Base-by-base conservation (phyloP, 1,140 invertebrate genomes). In the Platyscapa corneri region DNA sequence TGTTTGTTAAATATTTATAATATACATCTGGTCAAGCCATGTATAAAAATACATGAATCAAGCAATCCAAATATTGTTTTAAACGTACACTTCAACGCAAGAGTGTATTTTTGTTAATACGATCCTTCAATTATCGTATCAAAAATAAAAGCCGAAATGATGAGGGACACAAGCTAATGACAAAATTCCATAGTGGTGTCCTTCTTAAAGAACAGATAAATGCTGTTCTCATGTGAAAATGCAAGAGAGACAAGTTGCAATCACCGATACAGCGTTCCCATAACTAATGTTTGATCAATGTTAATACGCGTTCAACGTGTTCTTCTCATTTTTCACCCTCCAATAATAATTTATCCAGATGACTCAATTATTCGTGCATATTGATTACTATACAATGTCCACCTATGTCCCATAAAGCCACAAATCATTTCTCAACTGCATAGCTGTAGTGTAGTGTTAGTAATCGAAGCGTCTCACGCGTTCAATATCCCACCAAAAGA, bases 291-390 rank as follows among this genome's bases (percentile, higher is more conserved):
- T 27, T 23, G 56, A 27, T 60, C 56, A 23, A 23, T 23, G 23
- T 27, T 60, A 60, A 60, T 14, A 27, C 3, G 27, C 23, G 27
- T 60, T 60, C 10, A 23, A 1, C 56, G 32, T 34, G 18, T 20
- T 14, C 65, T 20, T 32, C 65, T 60, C 23, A 60, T 60, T 27
- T 60, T 60, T 27, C 56, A 60, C 27, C 56, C 10, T 60, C 56
- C 23, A 27, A n/a, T 67, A 46, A 74, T 56, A 32, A 82, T 75
- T 82, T 74, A 82, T 82, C 70, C 60, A 74, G 49, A 70, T 20
- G 34, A 75, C 70, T 82, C 49, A 74, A 56, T 72, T 65, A 82
- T 65, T 20, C 49, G 34, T 23, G 53, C 39, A 32, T 46, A 34
- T 37, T 10, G 27, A 77, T 23, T 34, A 32, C 42, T 30, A 34